phyloP scores from a whole-genome alignment of 1,140 invertebrate species.

The Aricia agestis region DNA sequence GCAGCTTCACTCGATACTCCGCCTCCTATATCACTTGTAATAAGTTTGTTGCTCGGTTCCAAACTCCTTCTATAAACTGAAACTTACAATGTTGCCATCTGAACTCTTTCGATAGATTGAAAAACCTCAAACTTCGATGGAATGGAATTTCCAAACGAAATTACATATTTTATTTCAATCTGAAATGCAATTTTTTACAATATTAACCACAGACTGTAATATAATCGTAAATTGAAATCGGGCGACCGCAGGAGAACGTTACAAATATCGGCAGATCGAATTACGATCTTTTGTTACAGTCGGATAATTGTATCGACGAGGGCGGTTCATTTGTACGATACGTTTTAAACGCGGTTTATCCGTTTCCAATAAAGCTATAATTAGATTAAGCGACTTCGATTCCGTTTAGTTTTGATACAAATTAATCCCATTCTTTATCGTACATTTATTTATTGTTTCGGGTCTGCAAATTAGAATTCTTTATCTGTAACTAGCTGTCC shows the following conservation, averaged over 20 bases:
- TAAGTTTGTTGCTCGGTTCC: neutral
- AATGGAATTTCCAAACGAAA: no score
- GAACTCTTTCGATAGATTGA: no score
- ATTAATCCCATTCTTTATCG: neutral
- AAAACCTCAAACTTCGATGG: no score
- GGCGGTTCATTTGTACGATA: slow-evolving; percentile 8
- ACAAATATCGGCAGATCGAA: neutral
- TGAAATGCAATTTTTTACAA: no score
- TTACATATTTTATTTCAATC: no score
- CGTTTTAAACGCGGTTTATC: slow-evolving; percentile 6
- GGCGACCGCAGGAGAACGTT: neutral
- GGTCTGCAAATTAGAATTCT: no score
- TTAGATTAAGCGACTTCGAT: neutral
- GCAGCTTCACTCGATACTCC: neutral
- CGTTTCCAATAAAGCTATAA: slow-evolving; percentile 7
- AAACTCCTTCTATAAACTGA: neutral
- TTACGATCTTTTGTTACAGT: slow-evolving; percentile 1
- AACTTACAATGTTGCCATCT: no score
- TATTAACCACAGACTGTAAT: no score
- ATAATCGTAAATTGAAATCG: no score
- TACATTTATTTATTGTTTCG: no score
- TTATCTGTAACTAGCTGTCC: no score
- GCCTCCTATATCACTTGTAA: neutral
- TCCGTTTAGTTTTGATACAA: neutral
- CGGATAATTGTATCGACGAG: slow-evolving; percentile 9